Conservation (phyloP, 2,888 invertebrate species). For the Myopa testacea region DNA sequence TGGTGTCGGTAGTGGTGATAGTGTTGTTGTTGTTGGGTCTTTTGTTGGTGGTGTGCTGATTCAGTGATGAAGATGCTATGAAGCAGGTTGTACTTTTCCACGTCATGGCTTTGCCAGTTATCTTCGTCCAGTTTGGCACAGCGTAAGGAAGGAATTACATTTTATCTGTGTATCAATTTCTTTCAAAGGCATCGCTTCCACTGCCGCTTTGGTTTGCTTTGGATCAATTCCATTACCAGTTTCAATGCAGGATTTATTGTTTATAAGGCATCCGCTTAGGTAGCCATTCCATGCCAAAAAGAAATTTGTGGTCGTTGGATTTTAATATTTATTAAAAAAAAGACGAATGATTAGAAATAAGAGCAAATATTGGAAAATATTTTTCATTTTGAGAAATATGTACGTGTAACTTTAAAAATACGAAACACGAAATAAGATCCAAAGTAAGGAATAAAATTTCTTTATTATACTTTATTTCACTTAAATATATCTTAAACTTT, state of each 20-base stretch:
- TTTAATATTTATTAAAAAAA: not conserved
- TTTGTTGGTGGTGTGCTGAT: not conserved
- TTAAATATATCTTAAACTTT: not conserved
- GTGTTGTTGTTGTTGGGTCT: not conserved
- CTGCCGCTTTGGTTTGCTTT: not conserved
- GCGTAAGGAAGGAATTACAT: conserved; percentile 8
- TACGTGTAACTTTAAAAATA: too few relatives aligned
- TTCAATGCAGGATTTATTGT: not conserved
- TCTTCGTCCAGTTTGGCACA: not conserved
- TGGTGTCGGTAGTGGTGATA: not conserved
- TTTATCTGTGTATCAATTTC: not conserved
- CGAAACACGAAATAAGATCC: too few relatives aligned
- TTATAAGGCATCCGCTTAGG: not conserved
- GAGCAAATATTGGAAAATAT: too few relatives aligned
- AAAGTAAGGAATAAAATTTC: too few relatives aligned
- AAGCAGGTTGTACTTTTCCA: not conserved
- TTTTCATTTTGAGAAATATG: too few relatives aligned
- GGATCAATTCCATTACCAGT: not conserved
- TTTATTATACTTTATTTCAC: too few relatives aligned
- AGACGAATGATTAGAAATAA: not conserved
- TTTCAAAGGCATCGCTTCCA: not conserved
- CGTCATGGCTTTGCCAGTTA: not conserved
- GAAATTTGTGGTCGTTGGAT: not conserved
- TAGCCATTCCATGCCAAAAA: not conserved
- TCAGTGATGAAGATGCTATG: not conserved